Evolutionary conservation across 2,113 vertebrate genomes (phyloP), one percentile per base, ranked within the genome.

Genomic region (Malurus cyaneus): DNA sequence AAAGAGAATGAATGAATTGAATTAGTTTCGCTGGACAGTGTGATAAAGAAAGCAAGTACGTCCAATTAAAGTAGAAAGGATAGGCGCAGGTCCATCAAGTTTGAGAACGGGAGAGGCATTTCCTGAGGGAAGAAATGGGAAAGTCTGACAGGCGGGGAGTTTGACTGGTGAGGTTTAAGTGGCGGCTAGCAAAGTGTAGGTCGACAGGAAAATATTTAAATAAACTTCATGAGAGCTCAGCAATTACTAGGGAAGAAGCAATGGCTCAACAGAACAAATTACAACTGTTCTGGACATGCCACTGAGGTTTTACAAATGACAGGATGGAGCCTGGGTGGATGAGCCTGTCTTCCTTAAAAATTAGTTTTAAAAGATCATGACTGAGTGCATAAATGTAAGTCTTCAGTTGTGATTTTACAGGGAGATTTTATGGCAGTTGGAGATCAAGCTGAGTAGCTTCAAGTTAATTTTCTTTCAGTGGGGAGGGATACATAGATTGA

Each of bases 171-270:
- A n/a, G n/a, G n/a, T n/a, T n/a, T n/a, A n/a, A n/a, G n/a, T n/a
- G n/a, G n/a, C n/a, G n/a, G n/a, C n/a, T n/a, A n/a, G 59, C 56
- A 77, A 97, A 92, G 44, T 39, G 54, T 72, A 78, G 73, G 56
- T 70, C 53, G n/a, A 41, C 32, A 47, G 18, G 46, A 81, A 89
- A 96, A 53, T 82, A 86, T 93, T 94, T 76, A 81, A 95, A 82
- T 18, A 73, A 36, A 83, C 44, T 62, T 80, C 31, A 64, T 6
- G 36, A 81, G 28, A 78, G 18, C 10, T 73, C 80, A 70, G 18
- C 10, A 44, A 67, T 56, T 65, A n/a, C 21, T 41, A 16, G 19
- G 70, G 39, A 86, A 70, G 69, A 29, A 80, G 21, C 2, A 89
- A 26, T 52, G 11, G 50, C 52, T 70, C 52, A 64, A 18, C 9